A percentile compares a stretch with the other conserved stretches of the same genome.
Conservation (phyloP, 2,797 vertebrate species). For the Pseudochromis fuscus region DNA sequence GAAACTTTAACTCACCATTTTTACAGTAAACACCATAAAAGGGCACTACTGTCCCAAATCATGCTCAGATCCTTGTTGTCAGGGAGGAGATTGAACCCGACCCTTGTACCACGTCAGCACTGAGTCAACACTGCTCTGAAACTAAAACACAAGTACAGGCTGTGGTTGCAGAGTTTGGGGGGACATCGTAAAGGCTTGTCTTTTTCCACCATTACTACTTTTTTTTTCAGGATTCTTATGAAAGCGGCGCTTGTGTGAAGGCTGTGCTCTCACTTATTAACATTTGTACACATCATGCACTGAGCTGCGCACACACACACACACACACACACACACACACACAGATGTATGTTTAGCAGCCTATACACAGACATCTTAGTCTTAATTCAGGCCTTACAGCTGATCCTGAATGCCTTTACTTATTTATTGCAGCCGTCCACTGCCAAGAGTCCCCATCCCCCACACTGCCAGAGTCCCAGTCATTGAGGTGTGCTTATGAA, state of each 20-base stretch:
- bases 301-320: constrained; percentile 10
- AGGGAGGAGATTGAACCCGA: constrained; percentile 72
- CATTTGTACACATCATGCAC: constrained; percentile 73
- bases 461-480: constrained; percentile 45
- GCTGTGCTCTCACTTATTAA: constrained; percentile 77
- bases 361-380: constrained; percentile 69
- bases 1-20: constrained; percentile 50
- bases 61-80: constrained; percentile 41
- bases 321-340: constrained; percentile 8
- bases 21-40: constrained; percentile 74
- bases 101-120: constrained; percentile 76
- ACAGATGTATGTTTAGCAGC: constrained; percentile 51
- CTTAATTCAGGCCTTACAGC: constrained; percentile 80
- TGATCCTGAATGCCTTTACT: constrained; percentile 78
- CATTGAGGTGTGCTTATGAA: constrained; percentile 71
- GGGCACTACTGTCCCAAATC: constrained; percentile 66
- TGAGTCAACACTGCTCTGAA: constrained; percentile 79
- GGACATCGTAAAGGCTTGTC: constrained; percentile 72
- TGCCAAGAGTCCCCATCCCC: constrained; percentile 54
- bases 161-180: constrained; percentile 75
- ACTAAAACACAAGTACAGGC: constrained; percentile 69
- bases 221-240: constrained; percentile 74
- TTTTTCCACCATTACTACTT: constrained; percentile 76
- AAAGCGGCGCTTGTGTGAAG: constrained; percentile 83
- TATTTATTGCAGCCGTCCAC: constrained; percentile 63